Base-by-base conservation (phyloP, 2,113 vertebrate species). In the Dicentrarchus labrax region DNA sequence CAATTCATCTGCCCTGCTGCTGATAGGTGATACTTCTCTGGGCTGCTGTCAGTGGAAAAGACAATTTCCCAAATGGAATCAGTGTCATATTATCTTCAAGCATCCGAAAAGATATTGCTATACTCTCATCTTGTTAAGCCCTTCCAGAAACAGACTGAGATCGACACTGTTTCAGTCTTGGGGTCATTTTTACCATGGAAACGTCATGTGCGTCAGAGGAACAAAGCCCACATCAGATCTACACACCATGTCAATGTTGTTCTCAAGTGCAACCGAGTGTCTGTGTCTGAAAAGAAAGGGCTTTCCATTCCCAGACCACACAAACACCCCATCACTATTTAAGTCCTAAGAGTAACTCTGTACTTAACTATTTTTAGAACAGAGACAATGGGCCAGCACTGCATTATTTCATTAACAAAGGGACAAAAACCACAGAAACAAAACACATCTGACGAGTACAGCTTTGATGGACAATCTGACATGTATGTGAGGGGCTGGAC, bases 291-390 rank as follows among this genome's bases (percentile, higher is more conserved):
- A 51, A 17, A 78, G 5, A 78, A 51, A 51, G 24, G 5, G 4
- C 30, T 51, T 76, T 80, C 43, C 11, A 17, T 51, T 62, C 21
- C 66, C 47, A 56, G 65, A 69, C 12, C 45, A n/a, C 45, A 61
- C 38, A 3, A n/a, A 41, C 51, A 5, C 15, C 11, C 16, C 17
- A 50, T 69, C 51, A 51, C n/a, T 21, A 53, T 30, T 62, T 19
- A 64, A 36, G 43, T 22, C 53, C 19, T 22, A 3, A 36, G 21
- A 78, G 43, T 8, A 17, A 51, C 5, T 41, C 22, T n/a, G 50
- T 45, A 19, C 22, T 3, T 21, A 30, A 43, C 48, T 45, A 4
- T 19, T n/a, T 51, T 51, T 21, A 30, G 15, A 77, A 43, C 15
- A 41, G 45, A 75, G 16, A 45, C 64, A 74, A 43, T 13, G 17